Evolutionary conservation across 1,140 invertebrate species (phyloP), one percentile per base, ranked within the genome.

Genomic region (Ostrea denselamellosa): DNA sequence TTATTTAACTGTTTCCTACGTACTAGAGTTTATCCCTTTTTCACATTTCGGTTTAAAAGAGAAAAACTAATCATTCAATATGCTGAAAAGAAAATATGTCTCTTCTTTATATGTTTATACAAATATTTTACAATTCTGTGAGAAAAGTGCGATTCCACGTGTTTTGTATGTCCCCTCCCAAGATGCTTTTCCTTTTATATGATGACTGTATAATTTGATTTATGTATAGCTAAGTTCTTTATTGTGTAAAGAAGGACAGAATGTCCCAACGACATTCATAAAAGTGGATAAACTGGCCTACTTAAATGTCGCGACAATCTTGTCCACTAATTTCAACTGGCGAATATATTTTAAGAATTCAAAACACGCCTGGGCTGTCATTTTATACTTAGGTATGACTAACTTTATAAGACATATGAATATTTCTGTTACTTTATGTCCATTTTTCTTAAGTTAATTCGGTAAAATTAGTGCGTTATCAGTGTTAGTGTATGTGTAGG

Each of bases 221-320:
- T 56, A 62, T 19, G 56, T 62, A 62, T 62, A 19, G 56, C 3
- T 19, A 62, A 19, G 25, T 28, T 25, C 3, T 25, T 77, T 8
- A 14, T 77, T 77, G 68, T 77, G 8, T 77, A 12, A 77, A 14
- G 28, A 77, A 77, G 25, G 68, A 14, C 25, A 28, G 22, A 19
- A 62, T 62, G 12, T 62, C n/a, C 14, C n/a, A n/a, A 17, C 58
- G 58, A 77, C 68, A 77, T 77, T 28, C 25, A 71, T 77, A 34
- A 77, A 77, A 77, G 8, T 77, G 22, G 25, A 34, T 77, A 77
- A 77, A 34, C 68, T 77, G 68, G 28, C 65, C 65, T 68, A 68
- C 8, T 71, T 71, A 34, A 77, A 34, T 28, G 68, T 77, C 68
- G 8, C 25, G 68, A 34, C 68, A 77, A 77, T 28, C 9, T 34